Conservation (phyloP, 2,797 vertebrate species). For the Lepilemur ruficaudatus region DNA sequence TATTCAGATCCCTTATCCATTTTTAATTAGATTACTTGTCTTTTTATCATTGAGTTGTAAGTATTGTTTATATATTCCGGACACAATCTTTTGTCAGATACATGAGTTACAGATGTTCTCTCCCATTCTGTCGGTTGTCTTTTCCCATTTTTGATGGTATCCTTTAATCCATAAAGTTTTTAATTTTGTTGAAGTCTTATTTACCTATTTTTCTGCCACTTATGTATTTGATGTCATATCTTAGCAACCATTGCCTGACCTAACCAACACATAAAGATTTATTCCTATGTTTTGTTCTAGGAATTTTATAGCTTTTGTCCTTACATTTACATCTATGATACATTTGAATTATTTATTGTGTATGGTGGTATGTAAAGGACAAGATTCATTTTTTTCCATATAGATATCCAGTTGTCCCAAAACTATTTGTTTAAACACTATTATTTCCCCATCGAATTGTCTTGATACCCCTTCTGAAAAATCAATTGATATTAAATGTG, state of each 20-base stretch:
- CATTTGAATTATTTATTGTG: not conserved
- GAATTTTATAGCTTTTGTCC: not conserved
- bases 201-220: not conserved
- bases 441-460: not conserved
- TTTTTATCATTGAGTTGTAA: not conserved
- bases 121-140: too few relatives aligned
- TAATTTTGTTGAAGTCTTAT: not conserved
- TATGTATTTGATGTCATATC: not conserved
- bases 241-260: not conserved
- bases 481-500: not conserved
- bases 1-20: too few relatives aligned
- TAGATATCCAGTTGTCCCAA: not conserved
- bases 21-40: not conserved
- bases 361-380: not conserved
- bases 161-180: not conserved
- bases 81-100: not conserved
- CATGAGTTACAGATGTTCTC: too few relatives aligned
- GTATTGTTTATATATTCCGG: not conserved
- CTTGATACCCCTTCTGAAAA: not conserved
- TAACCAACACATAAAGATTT: not conserved
- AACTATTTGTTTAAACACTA: not conserved
- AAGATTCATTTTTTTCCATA: not conserved
- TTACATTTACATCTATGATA: not conserved
- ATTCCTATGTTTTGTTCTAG: not conserved
- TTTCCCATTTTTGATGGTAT: too few relatives aligned